Evolutionary conservation across 1,140 invertebrate genomes (phyloP), one percentile per base, ranked within the genome.

Genomic region (Periplaneta americana): DNA sequence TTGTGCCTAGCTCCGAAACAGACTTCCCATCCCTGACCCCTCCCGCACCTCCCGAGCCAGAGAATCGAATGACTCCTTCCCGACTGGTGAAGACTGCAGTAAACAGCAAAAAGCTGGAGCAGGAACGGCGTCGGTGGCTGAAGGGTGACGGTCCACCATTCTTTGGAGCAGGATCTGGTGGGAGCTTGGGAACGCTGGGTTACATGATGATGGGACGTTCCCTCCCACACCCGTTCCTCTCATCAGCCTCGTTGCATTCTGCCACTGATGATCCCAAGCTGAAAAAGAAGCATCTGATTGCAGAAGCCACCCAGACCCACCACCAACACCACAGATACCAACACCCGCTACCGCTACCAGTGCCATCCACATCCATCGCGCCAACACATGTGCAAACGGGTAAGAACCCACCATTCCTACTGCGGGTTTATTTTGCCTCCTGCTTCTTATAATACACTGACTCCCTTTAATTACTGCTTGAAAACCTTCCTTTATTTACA

Each of bases 61-160:
- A 32, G 75, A n/a, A 37, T 34, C 81, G 88, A 82, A 89, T 92
- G 90, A 92, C 92, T 74, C 93, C 93, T 28, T 92, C 91, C 82
- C 89, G 88, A 83, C 87, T 94, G 34, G 92, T 93, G 78, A 93
- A 93, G 86, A 91, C 91, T 15, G 92, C 92, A 11, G 92, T 93
- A 36, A 91, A 91, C 84, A 91, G 89, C 83, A 92, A 93, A 87
- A 88, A 89, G 75, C 90, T 91, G 84, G 90, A 92, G 85, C 88
- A 90, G 81, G 88, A 88, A 84, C 88, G 86, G 83, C 84, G 88
- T 79, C 85, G 86, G 76, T 75, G 37, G 57, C 34, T 81, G 39
- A 78, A 81, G 36, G 75, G 75, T 33, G 81, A 75, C 22, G 79
- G 34, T 34, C 48, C 48, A 66, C 48, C 48, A 66, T 66, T 66